A percentile compares a stretch with the other conserved stretches of the same genome.
These are phyloP conservation scores for Heliconius charithonia DNA, from an alignment of 2,888 invertebrate species.

Conservation along the genomic window DNA sequence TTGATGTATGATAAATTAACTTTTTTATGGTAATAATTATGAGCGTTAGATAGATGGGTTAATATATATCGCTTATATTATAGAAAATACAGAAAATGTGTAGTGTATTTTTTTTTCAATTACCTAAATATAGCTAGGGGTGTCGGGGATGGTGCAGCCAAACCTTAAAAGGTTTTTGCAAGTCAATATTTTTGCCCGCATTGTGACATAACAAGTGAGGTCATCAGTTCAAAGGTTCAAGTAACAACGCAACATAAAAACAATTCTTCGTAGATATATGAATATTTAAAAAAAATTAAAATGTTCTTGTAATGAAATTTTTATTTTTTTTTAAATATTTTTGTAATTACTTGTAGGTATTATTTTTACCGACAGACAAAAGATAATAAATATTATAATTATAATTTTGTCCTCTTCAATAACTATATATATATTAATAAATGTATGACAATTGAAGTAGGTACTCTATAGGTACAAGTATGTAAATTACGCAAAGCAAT, in stretches of 20 bases:
- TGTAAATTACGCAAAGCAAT: neutral
- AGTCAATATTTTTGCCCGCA: slow-evolving; percentile 19
- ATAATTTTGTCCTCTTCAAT: neutral
- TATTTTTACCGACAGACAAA: neutral
- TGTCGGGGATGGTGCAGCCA: neutral
- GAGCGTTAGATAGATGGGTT: neutral
- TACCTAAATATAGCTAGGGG: neutral
- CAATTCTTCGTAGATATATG: neutral
- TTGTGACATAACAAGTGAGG: slow-evolving; percentile 17
- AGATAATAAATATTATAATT: neutral
- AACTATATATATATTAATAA: neutral
- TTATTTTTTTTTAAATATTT: no score
- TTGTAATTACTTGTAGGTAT: neutral
- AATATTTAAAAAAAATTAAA: neutral
- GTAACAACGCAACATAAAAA: neutral
- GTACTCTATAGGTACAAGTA: neutral
- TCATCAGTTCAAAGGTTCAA: neutral
- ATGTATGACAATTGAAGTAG: neutral
- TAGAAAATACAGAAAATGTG: neutral
- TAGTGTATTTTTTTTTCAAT: neutral
- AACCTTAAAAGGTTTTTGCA: slow-evolving; percentile 6
- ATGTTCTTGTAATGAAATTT: neutral
- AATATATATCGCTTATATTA: neutral
- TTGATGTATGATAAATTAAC: neutral
- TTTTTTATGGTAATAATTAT: neutral